A percentile compares a stretch with the other conserved stretches of the same genome.
phyloP scores from a whole-genome alignment of 1,140 invertebrate genomes.

The Halesus radiatus region DNA sequence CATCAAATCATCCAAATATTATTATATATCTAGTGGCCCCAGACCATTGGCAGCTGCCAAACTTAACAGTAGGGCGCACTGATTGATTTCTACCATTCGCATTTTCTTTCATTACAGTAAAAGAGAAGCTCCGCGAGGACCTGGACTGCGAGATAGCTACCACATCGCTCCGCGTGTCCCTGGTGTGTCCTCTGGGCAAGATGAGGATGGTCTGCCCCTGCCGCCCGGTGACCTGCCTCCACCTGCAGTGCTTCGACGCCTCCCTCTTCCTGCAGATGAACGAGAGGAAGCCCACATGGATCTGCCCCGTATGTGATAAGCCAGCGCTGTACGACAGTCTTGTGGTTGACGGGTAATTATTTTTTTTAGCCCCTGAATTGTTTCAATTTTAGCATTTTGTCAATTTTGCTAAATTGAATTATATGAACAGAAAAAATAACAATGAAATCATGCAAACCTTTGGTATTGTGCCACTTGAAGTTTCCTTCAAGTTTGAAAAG shows the following conservation, averaged over 20 bases:
- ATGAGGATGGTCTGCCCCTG: slow-evolving; percentile 90
- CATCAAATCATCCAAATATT: too few relatives aligned
- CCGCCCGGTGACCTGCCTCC: slow-evolving; percentile 85
- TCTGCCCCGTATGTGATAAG: slow-evolving; percentile 95
- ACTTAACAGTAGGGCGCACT: too few relatives aligned
- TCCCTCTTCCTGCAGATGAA: slow-evolving; percentile 94
- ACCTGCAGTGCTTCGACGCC: slow-evolving; percentile 96
- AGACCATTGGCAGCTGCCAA: too few relatives aligned
- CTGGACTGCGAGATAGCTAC: slow-evolving; percentile 92
- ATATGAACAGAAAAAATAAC: too few relatives aligned
- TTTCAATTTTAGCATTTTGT: too few relatives aligned
- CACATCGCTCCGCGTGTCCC: slow-evolving; percentile 86
- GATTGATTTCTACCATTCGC: too few relatives aligned
- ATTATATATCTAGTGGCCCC: too few relatives aligned
- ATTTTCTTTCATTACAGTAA: slow-evolving; percentile 71
- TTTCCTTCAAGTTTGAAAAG: too few relatives aligned
- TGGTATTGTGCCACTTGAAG: too few relatives aligned
- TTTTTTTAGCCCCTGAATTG: too few relatives aligned
- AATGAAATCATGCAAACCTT: too few relatives aligned
- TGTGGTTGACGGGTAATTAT: slow-evolving; percentile 82
- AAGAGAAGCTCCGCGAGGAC: slow-evolving; percentile 90
- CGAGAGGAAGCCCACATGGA: slow-evolving; percentile 95
- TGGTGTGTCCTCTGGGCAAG: slow-evolving; percentile 90
- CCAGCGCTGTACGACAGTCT: slow-evolving; percentile 86
- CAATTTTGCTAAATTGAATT: too few relatives aligned